Evolutionary conservation across 1,140 invertebrate species (phyloP), one percentile per base, ranked within the genome.

Genomic region (Lasioglossum baleicum): DNA sequence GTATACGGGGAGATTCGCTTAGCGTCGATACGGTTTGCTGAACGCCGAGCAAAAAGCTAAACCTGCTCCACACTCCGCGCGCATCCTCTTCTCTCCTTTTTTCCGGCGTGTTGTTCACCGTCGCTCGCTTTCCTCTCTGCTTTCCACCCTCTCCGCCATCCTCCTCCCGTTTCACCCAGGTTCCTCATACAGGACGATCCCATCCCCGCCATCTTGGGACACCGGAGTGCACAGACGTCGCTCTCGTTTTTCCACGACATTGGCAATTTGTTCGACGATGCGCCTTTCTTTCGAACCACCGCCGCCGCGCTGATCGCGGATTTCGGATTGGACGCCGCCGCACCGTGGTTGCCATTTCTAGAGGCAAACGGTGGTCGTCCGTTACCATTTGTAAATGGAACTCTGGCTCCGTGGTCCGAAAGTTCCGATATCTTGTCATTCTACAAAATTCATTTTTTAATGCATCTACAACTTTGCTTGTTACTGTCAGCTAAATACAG

Each of bases 31-130:
- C 86, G 89, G 75, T 89, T 64, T 80, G 85, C 83, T 86, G 87
- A 89, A 84, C 87, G 79, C 83, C 83, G 83, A 69, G 84, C 90
- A 90, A 91, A 88, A 91, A 91, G 83, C 84, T 84, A 89, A 90
- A 90, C 83, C 86, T 89, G 87, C 89, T 86, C 82, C 80, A 78
- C 80, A 80, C 51, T 20, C 79, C 78, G 76, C 48, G 26, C n/a
- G 76, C 76, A 58, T 74, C 72, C 78, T 74, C 60, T 64, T 69
- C 69, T 75, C 75, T 35, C 35, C 35, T 89, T 90, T 87, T 85
- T 80, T 82, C 83, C 83, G n/a, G 77, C 75, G 7, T 71, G 53
- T 56, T 20, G 15, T 20, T 17, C 56, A 20, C n/a, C n/a, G 26
- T 7, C 53, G 56, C 42, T 56, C 63, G 75, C 48, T 70, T 75